Percentiles rank a stretch among this genome's conserved stretches.
These are phyloP conservation scores for Allacma fusca DNA, from an alignment of 2,888 invertebrate species.

Conservation along the genomic window DNA sequence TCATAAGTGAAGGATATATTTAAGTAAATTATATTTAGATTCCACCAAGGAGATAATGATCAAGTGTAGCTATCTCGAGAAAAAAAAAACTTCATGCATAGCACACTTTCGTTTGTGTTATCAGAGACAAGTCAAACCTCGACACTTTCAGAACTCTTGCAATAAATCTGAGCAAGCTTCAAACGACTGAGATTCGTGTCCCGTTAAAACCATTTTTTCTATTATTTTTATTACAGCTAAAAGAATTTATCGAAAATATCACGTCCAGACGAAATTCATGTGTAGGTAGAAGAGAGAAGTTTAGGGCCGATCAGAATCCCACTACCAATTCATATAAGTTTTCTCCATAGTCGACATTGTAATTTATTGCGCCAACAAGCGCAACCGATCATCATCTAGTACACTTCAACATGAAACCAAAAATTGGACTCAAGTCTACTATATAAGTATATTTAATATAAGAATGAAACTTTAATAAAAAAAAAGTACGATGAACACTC, in stretches of 20 bases:
- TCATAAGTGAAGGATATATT: too few species aligned
- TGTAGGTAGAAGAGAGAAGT: neutral
- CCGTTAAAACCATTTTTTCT: slow-evolving; percentile 29
- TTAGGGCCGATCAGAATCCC: slow-evolving; percentile 28
- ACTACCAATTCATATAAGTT: neutral
- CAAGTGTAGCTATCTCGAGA: neutral
- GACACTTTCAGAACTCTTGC: neutral
- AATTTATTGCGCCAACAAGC: slow-evolving; percentile 38
- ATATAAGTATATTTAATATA: too few species aligned
- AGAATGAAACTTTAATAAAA: too few species aligned
- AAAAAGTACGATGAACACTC: too few species aligned
- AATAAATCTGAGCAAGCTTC: slow-evolving; percentile 19
- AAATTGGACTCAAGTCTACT: too few species aligned
- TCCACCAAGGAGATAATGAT: too few species aligned
- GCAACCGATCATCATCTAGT: slow-evolving; percentile 26
- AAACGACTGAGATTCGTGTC: neutral
- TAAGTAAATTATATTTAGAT: too few species aligned
- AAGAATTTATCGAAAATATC: too few species aligned
- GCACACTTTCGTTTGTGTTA: neutral
- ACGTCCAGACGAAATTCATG: too few species aligned
- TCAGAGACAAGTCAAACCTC: neutral
- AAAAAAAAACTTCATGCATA: neutral
- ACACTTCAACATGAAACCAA: too few species aligned
- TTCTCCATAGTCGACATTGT: slow-evolving; percentile 16
- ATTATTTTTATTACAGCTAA: neutral